A percentile compares a stretch with the other conserved stretches of the same genome.
Conservation (phyloP, 2,797 vertebrate species). For the Pogonophryne albipinna region DNA sequence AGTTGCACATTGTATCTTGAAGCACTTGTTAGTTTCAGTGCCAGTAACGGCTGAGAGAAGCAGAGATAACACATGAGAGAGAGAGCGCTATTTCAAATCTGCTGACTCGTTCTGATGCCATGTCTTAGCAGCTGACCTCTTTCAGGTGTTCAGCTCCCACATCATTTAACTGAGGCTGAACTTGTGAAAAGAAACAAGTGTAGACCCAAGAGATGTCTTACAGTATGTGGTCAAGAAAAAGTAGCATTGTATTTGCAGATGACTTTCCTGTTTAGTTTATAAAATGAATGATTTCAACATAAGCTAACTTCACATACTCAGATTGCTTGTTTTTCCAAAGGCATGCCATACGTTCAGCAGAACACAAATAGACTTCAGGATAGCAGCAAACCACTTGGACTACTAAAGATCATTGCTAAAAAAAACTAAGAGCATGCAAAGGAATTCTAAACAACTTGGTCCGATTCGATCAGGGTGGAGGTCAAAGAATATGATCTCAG, state of each 20-base stretch:
- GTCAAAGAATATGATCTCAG: not conserved
- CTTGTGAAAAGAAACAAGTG: not conserved
- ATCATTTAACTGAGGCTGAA: not conserved
- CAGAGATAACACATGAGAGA: constrained; percentile 14
- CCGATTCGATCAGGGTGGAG: not conserved
- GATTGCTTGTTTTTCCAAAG: not conserved
- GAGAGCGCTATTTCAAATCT: constrained; percentile 42
- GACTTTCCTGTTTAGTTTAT: not conserved
- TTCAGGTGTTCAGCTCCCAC: constrained; percentile 21
- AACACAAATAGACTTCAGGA: too few relatives aligned
- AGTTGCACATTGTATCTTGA: constrained; percentile 26
- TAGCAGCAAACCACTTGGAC: too few relatives aligned
- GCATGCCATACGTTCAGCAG: too few relatives aligned
- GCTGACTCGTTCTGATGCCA: constrained; percentile 44
- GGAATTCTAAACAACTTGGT: not conserved
- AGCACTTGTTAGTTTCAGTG: constrained; percentile 47
- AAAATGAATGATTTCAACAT: not conserved
- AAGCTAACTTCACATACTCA: not conserved
- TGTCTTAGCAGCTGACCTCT: constrained; percentile 31
- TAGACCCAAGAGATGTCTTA: not conserved
- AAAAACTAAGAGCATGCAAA: not conserved
- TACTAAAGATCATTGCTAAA: not conserved
- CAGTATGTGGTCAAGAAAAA: not conserved
- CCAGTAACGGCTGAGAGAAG: constrained; percentile 39
- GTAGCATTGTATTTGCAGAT: not conserved